Evolutionary conservation across 2,797 vertebrate species (phyloP).

Genomic region (Ctenochaetus hawaiiensis): DNA sequence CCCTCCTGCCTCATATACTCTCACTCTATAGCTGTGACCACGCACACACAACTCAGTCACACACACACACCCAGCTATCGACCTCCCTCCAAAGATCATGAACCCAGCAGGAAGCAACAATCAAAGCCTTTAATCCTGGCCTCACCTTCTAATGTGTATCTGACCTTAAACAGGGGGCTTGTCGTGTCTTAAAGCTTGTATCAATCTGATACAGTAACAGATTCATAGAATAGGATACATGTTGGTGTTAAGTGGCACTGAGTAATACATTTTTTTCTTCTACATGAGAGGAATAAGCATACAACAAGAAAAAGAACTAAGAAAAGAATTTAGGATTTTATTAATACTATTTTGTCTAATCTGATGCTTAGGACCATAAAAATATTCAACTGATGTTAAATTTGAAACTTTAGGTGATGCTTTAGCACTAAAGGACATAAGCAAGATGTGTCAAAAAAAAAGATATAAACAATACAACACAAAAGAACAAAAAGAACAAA

Average conservation of each 20-base stretch:
- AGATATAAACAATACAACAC: not conserved
- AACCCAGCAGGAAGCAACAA: slow-evolving; percentile 32
- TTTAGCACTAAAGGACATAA: not conserved
- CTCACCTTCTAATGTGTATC: slow-evolving; percentile 21
- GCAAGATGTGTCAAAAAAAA: not conserved
- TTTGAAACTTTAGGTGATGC: not conserved
- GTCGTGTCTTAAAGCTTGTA: slow-evolving; percentile 7
- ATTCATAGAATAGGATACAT: not conserved
- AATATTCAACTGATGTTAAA: not conserved
- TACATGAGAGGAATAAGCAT: not conserved
- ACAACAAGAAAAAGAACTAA: not conserved
- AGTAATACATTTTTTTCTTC: not conserved
- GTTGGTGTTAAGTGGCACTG: not conserved
- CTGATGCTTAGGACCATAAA: not conserved
- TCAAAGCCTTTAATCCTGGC: slow-evolving; percentile 37
- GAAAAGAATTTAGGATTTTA: not conserved
- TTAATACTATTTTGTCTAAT: not conserved
- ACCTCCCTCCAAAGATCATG: slow-evolving; percentile 41
- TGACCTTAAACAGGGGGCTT: slow-evolving; percentile 24
- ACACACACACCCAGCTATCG: slow-evolving; percentile 12
- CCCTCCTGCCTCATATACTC: slow-evolving; percentile 61
- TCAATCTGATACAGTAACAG: not conserved
- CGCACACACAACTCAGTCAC: slow-evolving; percentile 42
- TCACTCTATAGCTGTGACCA: slow-evolving; percentile 25
- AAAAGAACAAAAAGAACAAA: not conserved